Conservation (phyloP, 2,888 invertebrate genomes). For the Nephrotoma guestfalica region DNA sequence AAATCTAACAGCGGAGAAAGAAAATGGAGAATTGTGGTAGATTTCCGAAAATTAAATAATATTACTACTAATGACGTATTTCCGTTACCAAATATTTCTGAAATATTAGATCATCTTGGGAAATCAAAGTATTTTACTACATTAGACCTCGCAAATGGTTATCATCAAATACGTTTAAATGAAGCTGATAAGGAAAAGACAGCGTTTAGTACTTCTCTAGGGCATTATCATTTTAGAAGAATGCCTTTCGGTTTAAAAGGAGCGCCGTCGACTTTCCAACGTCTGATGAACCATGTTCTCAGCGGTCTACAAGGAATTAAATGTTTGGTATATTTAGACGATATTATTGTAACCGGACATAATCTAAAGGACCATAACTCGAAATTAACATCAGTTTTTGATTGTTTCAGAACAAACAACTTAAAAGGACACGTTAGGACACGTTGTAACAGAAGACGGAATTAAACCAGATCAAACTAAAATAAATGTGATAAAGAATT, state of each 20-base stretch:
- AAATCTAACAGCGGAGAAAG: neutral
- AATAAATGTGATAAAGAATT: slow-evolving; percentile 13
- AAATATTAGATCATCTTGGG: neutral
- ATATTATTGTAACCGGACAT: slow-evolving; percentile 10
- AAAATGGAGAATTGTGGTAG: no score
- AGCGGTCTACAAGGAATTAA: slow-evolving; percentile 15
- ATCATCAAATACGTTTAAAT: neutral
- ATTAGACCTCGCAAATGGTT: neutral
- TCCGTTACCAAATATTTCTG: neutral
- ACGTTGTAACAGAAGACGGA: no score
- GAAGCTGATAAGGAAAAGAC: neutral
- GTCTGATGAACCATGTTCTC: slow-evolving; percentile 20
- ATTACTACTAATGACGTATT: neutral
- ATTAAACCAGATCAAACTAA: slow-evolving; percentile 17
- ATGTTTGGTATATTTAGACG: neutral
- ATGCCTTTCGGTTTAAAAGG: slow-evolving; percentile 17
- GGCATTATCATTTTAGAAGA: slow-evolving; percentile 15
- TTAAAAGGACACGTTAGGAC: no score
- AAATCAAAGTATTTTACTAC: no score
- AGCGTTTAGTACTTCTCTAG: slow-evolving; percentile 5
- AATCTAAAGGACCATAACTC: slow-evolving; percentile 16
- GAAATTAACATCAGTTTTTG: slow-evolving; percentile 15
- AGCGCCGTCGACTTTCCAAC: slow-evolving; percentile 18
- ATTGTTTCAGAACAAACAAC: neutral
- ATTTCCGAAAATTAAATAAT: neutral